Percentiles rank a stretch among this genome's conserved stretches.
These are phyloP conservation scores for Zaprionus gabonicus DNA, from an alignment of 1,140 invertebrate genomes.

Conservation along the genomic window DNA sequence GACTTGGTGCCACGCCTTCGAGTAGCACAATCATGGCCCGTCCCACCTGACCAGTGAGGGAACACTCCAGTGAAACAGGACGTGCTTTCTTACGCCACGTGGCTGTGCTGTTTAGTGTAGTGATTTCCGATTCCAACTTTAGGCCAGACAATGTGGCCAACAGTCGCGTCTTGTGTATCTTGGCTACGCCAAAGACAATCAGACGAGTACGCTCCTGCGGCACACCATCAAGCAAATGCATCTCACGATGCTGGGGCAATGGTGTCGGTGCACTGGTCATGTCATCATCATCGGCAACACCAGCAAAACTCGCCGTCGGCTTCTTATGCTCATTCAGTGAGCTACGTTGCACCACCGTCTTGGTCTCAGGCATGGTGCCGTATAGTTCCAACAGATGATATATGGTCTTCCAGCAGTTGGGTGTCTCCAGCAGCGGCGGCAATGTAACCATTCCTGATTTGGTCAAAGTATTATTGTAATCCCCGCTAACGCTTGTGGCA, in stretches of 20 bases:
- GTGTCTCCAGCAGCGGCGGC: conserved; percentile 85
- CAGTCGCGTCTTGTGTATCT: conserved; percentile 94
- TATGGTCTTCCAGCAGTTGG: conserved; percentile 97
- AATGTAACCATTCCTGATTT: conserved; percentile 65
- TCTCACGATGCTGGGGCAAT: conserved; percentile 82
- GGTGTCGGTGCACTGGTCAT: conserved; percentile 85
- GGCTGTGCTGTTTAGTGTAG: conserved; percentile 79
- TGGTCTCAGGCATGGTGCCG: conserved; percentile 96
- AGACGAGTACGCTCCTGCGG: conserved; percentile 77
- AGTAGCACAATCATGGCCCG: conserved; percentile 96
- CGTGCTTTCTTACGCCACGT: conserved; percentile 83
- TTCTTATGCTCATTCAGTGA: conserved; percentile 73
- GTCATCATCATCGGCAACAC: conserved; percentile 85
- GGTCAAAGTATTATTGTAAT: conserved; percentile 75
- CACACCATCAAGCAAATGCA: conserved; percentile 60
- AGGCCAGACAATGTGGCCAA: conserved; percentile 96
- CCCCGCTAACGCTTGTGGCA: conserved; percentile 75
- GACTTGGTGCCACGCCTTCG: conserved; percentile 94
- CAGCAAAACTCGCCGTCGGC: conserved; percentile 24
- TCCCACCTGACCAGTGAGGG: conserved; percentile 95
- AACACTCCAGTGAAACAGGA: conserved; percentile 90
- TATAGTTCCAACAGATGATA: conserved; percentile 96
- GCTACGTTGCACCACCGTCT: conserved; percentile 89
- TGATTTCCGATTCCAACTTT: conserved; percentile 87
- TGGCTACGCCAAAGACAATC: conserved; percentile 92